Evolutionary conservation across 2,888 invertebrate genomes (phyloP).

Genomic region (Lasius fuliginosus): DNA sequence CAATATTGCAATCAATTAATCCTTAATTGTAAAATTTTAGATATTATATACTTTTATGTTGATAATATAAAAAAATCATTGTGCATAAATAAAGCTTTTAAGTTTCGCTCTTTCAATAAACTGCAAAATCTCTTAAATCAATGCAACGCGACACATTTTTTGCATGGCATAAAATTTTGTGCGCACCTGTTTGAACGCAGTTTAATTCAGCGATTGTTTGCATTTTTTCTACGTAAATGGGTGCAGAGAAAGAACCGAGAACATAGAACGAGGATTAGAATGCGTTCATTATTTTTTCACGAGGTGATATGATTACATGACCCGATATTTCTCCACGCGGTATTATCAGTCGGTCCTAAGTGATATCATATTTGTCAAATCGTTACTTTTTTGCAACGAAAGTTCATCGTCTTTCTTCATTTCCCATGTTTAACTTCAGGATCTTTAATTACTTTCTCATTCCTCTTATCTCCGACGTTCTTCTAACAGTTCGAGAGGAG

Average conservation of each 20-base stretch:
- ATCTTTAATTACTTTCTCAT: conserved; percentile 29
- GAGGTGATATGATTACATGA: conserved; percentile 21
- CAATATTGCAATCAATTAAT: neutral
- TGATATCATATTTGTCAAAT: conserved; percentile 45
- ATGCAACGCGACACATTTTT: neutral
- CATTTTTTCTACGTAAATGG: conserved; percentile 14
- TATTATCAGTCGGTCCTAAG: conserved; percentile 30
- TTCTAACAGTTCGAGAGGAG: neutral
- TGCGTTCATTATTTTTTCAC: conserved; percentile 51
- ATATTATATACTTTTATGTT: neutral
- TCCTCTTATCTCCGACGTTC: neutral
- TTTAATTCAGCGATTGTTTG: conserved; percentile 26
- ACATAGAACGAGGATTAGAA: conserved; percentile 21
- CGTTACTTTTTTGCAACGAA: conserved; percentile 36
- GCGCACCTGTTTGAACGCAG: conserved; percentile 27
- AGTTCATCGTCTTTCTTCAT: conserved; percentile 8
- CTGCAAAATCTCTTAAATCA: neutral
- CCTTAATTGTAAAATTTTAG: neutral
- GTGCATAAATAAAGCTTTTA: neutral
- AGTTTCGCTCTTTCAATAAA: neutral
- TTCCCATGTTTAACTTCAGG: conserved; percentile 21
- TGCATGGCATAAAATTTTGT: neutral
- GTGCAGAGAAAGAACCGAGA: conserved; percentile 2
- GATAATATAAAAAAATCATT: neutral
- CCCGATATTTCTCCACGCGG: neutral